Percentiles rank a stretch among this genome's conserved stretches.
Conservation (phyloP, 35 echinoderm and acorn worm species). For the Chiridota heheva region DNA sequence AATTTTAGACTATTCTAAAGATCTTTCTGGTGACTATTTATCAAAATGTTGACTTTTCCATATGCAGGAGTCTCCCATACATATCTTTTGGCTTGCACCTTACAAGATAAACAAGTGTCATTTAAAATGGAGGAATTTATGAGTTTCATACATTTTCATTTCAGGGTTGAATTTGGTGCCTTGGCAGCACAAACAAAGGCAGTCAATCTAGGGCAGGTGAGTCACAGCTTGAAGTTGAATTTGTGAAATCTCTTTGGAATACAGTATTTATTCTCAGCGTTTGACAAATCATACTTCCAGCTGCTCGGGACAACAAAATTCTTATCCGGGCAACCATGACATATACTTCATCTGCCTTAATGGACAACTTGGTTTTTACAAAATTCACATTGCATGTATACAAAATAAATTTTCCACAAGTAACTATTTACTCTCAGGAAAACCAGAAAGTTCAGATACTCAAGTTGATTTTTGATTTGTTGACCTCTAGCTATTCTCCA, state of each 20-base stretch:
- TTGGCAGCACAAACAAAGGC: constrained; percentile 73
- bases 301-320: neutral
- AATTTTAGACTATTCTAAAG: neutral
- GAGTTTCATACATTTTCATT: neutral
- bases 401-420: neutral
- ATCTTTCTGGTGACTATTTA: neutral
- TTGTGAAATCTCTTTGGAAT: neutral
- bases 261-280: neutral
- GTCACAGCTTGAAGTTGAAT: neutral
- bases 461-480: neutral
- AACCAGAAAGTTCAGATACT: neutral
- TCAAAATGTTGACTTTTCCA: neutral
- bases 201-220: constrained; percentile 86
- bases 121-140: neutral
- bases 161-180: constrained; percentile 76
- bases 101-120: neutral
- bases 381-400: neutral
- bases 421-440: neutral
- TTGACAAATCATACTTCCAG: too few species aligned
- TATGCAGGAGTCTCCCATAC: neutral
- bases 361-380: too few species aligned
- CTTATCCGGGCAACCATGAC: neutral
- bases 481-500: neutral
- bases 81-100: neutral
- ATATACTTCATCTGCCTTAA: neutral